Evolutionary conservation across 2,888 invertebrate species (phyloP).

Genomic region (Tetramorium bicarinatum): DNA sequence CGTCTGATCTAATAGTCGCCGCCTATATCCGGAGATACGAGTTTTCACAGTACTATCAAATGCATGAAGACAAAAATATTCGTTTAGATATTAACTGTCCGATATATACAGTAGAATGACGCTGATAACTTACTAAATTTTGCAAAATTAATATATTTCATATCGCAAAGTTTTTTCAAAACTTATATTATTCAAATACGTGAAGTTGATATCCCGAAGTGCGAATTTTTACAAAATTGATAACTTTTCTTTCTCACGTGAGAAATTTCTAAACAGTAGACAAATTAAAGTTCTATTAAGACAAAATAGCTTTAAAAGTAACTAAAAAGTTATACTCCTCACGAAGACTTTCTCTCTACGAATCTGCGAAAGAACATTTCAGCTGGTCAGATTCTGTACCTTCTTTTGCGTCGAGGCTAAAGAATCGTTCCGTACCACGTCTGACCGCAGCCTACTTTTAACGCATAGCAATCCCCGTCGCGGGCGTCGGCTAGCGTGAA

Average conservation of each 20-base stretch:
- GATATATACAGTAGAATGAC: not conserved
- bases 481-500: slow-evolving; percentile 50
- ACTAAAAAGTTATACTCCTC: not conserved
- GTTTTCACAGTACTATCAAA: slow-evolving; percentile 2
- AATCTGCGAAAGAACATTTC: not conserved
- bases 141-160: not conserved
- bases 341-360: not conserved
- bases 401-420: not conserved
- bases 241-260: not conserved
- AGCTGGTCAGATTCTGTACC: not conserved
- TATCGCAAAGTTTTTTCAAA: not conserved
- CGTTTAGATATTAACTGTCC: not conserved
- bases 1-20: slow-evolving; percentile 15
- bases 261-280: not conserved
- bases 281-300: not conserved
- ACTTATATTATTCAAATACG: not conserved
- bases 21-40: slow-evolving; percentile 3
- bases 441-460: slow-evolving; percentile 52
- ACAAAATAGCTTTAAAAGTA: not conserved
- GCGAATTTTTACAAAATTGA: too few relatives aligned
- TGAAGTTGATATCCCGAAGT: too few relatives aligned
- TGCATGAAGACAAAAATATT: not conserved
- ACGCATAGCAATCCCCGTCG: slow-evolving; percentile 35
- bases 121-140: not conserved
- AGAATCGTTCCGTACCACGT: slow-evolving; percentile 15